Base-by-base conservation (phyloP, 2,797 vertebrate species). In the Aplochiton taeniatus region DNA sequence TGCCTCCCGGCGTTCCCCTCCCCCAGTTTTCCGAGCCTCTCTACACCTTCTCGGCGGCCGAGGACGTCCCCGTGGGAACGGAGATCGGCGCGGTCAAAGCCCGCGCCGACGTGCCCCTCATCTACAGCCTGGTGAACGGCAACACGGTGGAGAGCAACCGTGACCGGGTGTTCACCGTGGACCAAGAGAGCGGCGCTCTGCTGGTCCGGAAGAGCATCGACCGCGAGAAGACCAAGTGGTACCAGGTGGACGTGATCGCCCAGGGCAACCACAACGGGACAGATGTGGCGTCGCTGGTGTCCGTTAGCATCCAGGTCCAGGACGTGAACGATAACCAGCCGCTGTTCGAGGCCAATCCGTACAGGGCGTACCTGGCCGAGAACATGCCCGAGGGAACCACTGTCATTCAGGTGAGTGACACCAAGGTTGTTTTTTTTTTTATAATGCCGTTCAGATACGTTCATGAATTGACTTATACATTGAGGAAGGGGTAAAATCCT, bases 281-380 rank as follows among this genome's bases (percentile, higher is more conserved):
- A 0, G 88, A 95, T 0, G 85, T 98, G 19, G 94, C 95, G 2
- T 96, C 96, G 0, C 86, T 98, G 78, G 98, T 98, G 61, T 96
- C 98, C 0, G 92, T 98, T 70, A 95, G 90, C 79, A 95, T 99
- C 74, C 95, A 98, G 76, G 96, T 99, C 51, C 94, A 96, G 79
- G 98, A 99, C 0, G 93, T 99, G 57, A 99, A 99, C 62, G 98
- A 99, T 68, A 99, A 99, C 70, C 92, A 92, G 63, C 98, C 98
- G 0, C 69, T 95, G 73, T 99, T 99, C 72, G 98, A 99, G 53
- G 94, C 98, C 19, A 94, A 95, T 72, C 94, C 95, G 1, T 99
- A 99, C 85, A 90, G 89, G 77, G 96, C 96, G 44, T 94, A 95
- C 79, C 89, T 99, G 71, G 92, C 92, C 62, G 98, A 99, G 86